Evolutionary conservation across 1,140 invertebrate genomes (phyloP).

Genomic region (Cotesia glomerata): DNA sequence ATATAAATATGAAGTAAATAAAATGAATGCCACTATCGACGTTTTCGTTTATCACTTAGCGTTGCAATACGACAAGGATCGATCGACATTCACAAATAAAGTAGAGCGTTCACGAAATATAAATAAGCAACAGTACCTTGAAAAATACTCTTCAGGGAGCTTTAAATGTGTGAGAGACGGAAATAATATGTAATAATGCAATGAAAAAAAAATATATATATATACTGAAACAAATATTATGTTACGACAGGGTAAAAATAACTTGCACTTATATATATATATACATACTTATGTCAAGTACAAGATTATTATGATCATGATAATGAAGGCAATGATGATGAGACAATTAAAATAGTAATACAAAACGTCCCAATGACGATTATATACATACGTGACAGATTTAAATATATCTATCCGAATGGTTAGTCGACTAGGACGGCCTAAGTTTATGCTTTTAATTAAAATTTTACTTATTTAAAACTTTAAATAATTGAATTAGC

Average conservation of each 20-base stretch:
- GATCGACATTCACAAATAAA: constrained; percentile 10
- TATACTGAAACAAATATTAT: neutral
- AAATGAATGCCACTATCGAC: constrained; percentile 14
- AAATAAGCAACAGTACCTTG: constrained; percentile 14
- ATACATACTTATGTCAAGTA: neutral
- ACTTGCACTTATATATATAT: too few species aligned
- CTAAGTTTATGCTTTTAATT: constrained; percentile 35
- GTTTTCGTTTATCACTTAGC: constrained; percentile 20
- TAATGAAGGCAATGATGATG: constrained; percentile 26
- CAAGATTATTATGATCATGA: neutral
- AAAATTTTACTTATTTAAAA: constrained; percentile 12
- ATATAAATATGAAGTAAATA: neutral
- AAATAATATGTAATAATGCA: neutral
- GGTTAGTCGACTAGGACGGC: constrained; percentile 29
- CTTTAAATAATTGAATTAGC: too few species aligned
- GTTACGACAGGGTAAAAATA: too few species aligned
- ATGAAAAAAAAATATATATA: constrained; percentile 4
- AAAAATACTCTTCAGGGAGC: neutral
- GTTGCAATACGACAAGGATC: constrained; percentile 3
- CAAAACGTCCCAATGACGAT: constrained; percentile 61
- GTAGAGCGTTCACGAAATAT: neutral
- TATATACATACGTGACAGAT: constrained; percentile 41
- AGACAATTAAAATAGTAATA: constrained; percentile 49
- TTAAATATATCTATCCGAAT: constrained; percentile 43
- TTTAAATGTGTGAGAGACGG: neutral